Percentiles rank a stretch among this genome's conserved stretches.
These are phyloP conservation scores for Cossypha dichroa DNA, from an alignment of 2,797 vertebrate genomes.

Conservation along the genomic window DNA sequence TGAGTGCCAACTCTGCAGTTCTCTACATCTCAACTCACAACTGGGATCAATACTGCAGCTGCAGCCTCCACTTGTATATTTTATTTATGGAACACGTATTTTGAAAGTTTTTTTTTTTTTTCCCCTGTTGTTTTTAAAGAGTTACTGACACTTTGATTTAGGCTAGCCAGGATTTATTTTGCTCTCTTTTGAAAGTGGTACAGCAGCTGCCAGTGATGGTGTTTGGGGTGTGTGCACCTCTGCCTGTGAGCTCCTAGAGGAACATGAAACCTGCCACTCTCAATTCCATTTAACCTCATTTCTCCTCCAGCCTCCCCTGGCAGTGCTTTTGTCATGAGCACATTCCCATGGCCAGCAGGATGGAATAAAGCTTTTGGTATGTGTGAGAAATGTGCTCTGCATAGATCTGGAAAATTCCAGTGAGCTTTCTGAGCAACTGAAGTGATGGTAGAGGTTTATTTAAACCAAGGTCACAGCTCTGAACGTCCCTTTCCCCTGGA, in stretches of 20 bases:
- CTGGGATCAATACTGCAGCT: constrained; percentile 56
- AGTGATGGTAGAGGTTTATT: rapidly evolving
- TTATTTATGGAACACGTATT: constrained; percentile 57
- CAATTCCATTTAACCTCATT: background rate
- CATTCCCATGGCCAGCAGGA: background rate
- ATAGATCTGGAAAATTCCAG: background rate
- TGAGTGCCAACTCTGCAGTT: constrained; percentile 53
- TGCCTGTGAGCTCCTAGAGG: background rate
- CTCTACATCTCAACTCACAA: constrained; percentile 24
- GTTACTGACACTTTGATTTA: constrained; percentile 15
- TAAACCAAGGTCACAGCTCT: too few species aligned
- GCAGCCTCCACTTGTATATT: constrained; percentile 25
- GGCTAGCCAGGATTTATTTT: background rate
- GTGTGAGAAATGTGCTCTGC: background rate
- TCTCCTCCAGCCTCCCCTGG: background rate
- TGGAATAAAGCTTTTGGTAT: background rate
- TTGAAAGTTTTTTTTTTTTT: background rate
- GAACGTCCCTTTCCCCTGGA: background rate
- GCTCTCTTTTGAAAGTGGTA: background rate
- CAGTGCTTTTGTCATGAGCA: background rate
- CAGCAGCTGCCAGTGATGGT: background rate
- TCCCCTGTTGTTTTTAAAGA: constrained; percentile 4
- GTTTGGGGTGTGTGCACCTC: background rate
- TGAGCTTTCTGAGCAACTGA: background rate
- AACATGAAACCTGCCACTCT: background rate